Evolutionary conservation across 2,888 invertebrate species (phyloP).

Genomic region (Phymatocera aterrima): DNA sequence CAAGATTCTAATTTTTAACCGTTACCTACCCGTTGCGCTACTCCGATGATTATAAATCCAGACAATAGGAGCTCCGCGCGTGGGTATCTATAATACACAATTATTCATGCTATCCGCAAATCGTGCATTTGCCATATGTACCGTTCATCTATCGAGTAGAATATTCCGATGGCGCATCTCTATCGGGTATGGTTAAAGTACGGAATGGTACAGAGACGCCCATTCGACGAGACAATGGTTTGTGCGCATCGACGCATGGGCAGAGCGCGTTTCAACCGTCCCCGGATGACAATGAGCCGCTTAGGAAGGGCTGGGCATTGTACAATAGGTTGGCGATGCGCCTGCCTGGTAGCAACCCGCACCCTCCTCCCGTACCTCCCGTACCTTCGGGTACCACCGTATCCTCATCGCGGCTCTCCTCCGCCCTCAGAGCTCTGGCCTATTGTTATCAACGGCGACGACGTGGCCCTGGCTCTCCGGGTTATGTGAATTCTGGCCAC

Average conservation of each 20-base stretch:
- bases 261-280: constrained; percentile 59
- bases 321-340: constrained; percentile 71
- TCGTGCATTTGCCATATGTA: not conserved
- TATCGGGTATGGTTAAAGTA: constrained; percentile 54
- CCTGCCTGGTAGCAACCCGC: constrained; percentile 69
- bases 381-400: constrained; percentile 47
- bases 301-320: constrained; percentile 70
- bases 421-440: constrained; percentile 49
- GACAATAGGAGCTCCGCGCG: too few species aligned
- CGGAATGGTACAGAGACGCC: constrained; percentile 59
- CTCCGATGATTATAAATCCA: too few species aligned
- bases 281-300: constrained; percentile 70
- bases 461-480: constrained; percentile 38
- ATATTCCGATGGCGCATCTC: constrained; percentile 37
- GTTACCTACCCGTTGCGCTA: too few species aligned
- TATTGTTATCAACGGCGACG: constrained; percentile 54
- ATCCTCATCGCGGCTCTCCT: constrained; percentile 58
- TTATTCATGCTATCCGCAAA: too few species aligned
- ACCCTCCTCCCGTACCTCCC: constrained; percentile 46
- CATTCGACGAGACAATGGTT: constrained; percentile 70
- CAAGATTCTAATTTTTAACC: not conserved
- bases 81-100: too few species aligned
- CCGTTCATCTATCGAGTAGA: not conserved
- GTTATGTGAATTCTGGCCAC: constrained; percentile 58
- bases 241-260: constrained; percentile 73